Evolutionary conservation across 2,888 invertebrate species (phyloP).

Genomic region (Epistrophella euchroma): DNA sequence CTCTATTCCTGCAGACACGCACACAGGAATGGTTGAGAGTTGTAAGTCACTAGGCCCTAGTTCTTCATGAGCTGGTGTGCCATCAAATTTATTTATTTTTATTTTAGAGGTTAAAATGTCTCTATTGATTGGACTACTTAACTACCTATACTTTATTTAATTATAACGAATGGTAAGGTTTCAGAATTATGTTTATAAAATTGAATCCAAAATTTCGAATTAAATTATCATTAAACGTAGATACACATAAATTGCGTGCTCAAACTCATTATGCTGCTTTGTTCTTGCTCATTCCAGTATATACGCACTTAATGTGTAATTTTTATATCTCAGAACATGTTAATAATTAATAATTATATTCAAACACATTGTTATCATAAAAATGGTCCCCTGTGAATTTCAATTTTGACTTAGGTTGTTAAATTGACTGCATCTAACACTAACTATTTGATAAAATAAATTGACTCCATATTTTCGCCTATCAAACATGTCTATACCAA

Average conservation of each 20-base stretch:
- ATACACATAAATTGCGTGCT: conserved; percentile 1
- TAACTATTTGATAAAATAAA: conserved; percentile 5
- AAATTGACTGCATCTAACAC: conserved; percentile 19
- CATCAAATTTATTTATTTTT: too few relatives aligned
- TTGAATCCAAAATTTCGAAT: too few relatives aligned
- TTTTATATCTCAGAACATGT: conserved; percentile 8
- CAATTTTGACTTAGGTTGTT: not conserved
- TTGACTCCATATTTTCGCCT: conserved; percentile 35
- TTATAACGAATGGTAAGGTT: too few relatives aligned
- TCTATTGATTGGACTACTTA: too few relatives aligned
- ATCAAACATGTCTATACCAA: conserved; percentile 2
- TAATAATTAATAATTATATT: not conserved
- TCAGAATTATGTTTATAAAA: too few relatives aligned
- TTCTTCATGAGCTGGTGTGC: too few relatives aligned
- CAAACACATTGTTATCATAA: conserved; percentile 5
- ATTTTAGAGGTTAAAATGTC: too few relatives aligned
- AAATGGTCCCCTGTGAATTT: conserved; percentile 5
- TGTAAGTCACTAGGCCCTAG: too few relatives aligned
- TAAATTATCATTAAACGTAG: too few relatives aligned
- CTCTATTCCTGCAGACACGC: too few relatives aligned
- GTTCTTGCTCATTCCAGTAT: not conserved
- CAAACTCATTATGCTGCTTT: not conserved
- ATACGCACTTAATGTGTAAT: conserved; percentile 10
- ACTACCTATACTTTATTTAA: too few relatives aligned
- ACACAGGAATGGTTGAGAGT: too few relatives aligned